Conservation (phyloP, 2,888 invertebrate genomes). For the Noctua janthe region DNA sequence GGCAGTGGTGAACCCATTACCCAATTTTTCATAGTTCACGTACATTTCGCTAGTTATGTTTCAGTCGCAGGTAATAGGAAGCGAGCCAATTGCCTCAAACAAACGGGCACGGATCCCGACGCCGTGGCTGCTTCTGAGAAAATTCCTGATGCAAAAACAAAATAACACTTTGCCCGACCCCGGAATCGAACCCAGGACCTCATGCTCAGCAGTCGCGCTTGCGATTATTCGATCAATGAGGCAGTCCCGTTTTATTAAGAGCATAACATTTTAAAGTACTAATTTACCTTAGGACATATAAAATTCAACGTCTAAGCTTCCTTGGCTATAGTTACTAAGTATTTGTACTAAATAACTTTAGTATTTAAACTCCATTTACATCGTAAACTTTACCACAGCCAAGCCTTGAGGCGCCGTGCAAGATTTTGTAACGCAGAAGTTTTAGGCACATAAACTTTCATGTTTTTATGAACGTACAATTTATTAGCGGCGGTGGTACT, state of each 20-base stretch:
- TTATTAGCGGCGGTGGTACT: neutral
- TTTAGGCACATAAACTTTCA: conserved; percentile 1
- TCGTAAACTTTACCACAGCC: neutral
- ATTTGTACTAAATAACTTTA: conserved; percentile 26
- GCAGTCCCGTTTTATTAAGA: neutral
- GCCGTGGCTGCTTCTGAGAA: neutral
- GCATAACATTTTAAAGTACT: neutral
- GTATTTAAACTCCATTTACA: conserved; percentile 31
- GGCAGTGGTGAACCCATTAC: too few relatives aligned
- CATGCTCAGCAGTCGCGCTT: neutral
- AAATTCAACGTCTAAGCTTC: conserved; percentile 7
- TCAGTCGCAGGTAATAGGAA: too few relatives aligned
- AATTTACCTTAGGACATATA: neutral
- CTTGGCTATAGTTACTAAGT: neutral
- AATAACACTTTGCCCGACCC: neutral
- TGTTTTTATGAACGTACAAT: neutral
- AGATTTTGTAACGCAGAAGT: conserved; percentile 23
- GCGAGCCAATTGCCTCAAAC: neutral
- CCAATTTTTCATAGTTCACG: too few relatives aligned
- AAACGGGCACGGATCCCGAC: neutral
- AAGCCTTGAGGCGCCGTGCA: neutral
- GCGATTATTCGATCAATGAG: neutral
- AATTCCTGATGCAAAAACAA: neutral
- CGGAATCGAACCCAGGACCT: neutral
- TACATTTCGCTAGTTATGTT: neutral